Conservation (phyloP, 2,113 vertebrate genomes). For the Rhizomys pruinosus region DNA sequence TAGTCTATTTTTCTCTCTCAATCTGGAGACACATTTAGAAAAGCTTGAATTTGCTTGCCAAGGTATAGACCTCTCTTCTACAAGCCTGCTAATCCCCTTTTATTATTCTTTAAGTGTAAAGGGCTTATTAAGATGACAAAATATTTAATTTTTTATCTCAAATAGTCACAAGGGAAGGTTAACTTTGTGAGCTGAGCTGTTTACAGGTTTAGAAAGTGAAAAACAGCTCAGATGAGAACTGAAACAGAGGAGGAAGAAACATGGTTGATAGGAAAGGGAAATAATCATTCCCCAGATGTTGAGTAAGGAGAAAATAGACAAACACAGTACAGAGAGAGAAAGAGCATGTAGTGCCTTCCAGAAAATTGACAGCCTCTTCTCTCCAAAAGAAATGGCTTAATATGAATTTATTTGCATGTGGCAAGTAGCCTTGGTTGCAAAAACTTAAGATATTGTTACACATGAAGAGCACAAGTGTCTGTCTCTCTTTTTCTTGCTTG, state of each 20-base stretch:
- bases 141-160: slow-evolving; percentile 65
- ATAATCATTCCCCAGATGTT: neutral
- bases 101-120: neutral
- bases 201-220: slow-evolving; percentile 55
- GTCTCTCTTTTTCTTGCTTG: neutral
- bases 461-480: slow-evolving; percentile 49
- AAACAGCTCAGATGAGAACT: neutral
- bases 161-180: neutral
- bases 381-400: neutral
- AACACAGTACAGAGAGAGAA: neutral
- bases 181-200: slow-evolving; percentile 35
- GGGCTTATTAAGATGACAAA: neutral
- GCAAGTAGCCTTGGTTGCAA: slow-evolving; percentile 21
- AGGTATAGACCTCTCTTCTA: slow-evolving; percentile 27
- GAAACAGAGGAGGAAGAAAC: slow-evolving; percentile 57
- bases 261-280: slow-evolving; percentile 16
- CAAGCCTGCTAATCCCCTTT: neutral
- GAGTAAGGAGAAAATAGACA: neutral
- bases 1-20: slow-evolving; percentile 50
- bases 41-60: slow-evolving; percentile 55
- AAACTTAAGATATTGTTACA: slow-evolving; percentile 60
- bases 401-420: neutral
- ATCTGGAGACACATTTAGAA: slow-evolving; percentile 60
- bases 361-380: neutral
- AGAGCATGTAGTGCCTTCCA: neutral